Percentiles rank a stretch among this genome's conserved stretches.
phyloP scores from a whole-genome alignment of 2,113 vertebrate species.

The Leptobrachium ailaonicum region DNA sequence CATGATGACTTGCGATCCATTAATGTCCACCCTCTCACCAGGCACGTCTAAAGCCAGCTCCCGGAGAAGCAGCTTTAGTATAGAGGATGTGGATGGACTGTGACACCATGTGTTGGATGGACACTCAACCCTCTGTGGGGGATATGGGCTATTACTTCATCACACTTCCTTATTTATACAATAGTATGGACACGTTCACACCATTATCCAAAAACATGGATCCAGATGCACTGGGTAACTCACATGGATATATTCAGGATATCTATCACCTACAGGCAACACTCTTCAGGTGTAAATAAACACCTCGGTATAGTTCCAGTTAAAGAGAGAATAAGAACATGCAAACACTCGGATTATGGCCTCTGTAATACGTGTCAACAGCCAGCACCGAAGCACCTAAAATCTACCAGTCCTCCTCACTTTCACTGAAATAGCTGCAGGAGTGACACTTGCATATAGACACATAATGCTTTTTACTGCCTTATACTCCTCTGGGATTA shows the following conservation, averaged over 20 bases:
- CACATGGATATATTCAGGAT: conserved; percentile 1
- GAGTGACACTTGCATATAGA: neutral
- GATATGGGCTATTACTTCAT: conserved; percentile 29
- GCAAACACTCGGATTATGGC: neutral
- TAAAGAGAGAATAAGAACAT: neutral
- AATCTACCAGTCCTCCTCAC: too few relatives aligned
- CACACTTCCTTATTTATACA: conserved; percentile 33
- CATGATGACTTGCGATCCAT: conserved; percentile 80
- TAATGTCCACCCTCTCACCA: conserved; percentile 92
- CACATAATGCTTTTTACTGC: neutral
- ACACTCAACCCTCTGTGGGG: conserved; percentile 29
- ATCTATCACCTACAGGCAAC: neutral
- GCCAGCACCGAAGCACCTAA: too few relatives aligned
- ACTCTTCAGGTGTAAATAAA: too few relatives aligned
- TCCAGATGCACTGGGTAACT: conserved; percentile 13
- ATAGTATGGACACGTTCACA: conserved; percentile 13
- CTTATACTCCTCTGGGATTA: neutral
- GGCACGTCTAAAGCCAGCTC: conserved; percentile 93
- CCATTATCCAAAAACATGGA: neutral
- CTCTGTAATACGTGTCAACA: neutral
- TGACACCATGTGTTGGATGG: conserved; percentile 63
- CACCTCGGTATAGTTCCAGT: neutral
- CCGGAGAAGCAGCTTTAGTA: conserved; percentile 96
- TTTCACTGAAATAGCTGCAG: neutral
- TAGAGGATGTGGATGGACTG: conserved; percentile 93